Evolutionary conservation across 2,113 vertebrate species (phyloP).

Genomic region (Dasyurus viverrinus): DNA sequence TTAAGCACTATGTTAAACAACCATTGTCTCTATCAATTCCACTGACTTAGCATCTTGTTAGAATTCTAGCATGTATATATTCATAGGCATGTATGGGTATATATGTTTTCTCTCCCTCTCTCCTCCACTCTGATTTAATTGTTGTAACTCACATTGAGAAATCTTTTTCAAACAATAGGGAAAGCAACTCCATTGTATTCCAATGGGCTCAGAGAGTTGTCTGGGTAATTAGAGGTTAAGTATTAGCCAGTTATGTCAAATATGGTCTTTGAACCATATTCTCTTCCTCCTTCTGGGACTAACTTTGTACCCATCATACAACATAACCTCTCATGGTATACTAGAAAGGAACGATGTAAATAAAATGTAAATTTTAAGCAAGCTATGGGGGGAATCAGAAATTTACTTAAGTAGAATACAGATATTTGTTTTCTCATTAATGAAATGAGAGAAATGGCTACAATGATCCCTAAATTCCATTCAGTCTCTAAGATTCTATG

Average conservation of each 20-base stretch:
- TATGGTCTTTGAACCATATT: neutral
- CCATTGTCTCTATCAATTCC: no score
- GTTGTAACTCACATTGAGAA: no score
- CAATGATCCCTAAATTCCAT: neutral
- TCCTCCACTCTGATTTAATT: no score
- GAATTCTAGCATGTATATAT: no score
- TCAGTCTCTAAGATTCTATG: neutral
- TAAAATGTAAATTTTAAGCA: neutral
- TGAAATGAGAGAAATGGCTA: neutral
- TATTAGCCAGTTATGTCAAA: neutral
- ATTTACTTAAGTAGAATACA: neutral
- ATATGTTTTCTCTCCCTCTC: no score
- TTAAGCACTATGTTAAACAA: no score
- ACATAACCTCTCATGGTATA: neutral
- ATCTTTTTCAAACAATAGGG: no score
- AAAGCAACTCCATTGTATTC: neutral
- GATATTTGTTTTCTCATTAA: neutral
- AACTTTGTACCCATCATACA: neutral
- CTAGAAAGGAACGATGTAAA: neutral
- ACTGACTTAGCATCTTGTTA: no score
- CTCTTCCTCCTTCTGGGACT: neutral
- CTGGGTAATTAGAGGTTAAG: no score
- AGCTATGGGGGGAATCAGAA: neutral
- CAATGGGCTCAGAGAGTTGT: no score
- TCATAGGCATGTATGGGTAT: no score